A percentile compares a stretch with the other conserved stretches of the same genome.
These are phyloP conservation scores for Todus mexicanus DNA, from an alignment of 2,797 vertebrate species.

Conservation along the genomic window DNA sequence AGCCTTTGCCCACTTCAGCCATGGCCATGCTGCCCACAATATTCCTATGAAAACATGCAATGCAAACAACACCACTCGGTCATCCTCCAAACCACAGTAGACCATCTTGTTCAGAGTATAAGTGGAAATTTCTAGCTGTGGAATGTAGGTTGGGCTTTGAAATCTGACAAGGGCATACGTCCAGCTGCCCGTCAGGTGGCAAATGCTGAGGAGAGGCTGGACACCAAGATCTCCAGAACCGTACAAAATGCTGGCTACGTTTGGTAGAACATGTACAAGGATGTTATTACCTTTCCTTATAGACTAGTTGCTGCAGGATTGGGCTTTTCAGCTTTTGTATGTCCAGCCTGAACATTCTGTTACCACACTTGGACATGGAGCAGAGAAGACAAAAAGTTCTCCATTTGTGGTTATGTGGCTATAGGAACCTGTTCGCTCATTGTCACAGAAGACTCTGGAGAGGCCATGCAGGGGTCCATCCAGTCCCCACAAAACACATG, in stretches of 20 bases:
- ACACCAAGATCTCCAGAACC: not conserved
- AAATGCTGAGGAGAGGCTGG: not conserved
- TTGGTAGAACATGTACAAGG: not conserved
- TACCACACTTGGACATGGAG: fast-evolving
- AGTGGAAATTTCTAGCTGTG: not conserved
- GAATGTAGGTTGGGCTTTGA: not conserved
- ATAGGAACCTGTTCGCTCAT: not conserved
- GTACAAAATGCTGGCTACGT: not conserved
- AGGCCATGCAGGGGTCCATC: not conserved
- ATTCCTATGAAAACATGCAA: not conserved
- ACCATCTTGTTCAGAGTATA: not conserved
- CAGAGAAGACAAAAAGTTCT: not conserved
- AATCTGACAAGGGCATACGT: not conserved
- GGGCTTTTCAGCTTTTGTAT: not conserved
- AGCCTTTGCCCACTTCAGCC: not conserved
- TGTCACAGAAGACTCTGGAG: not conserved
- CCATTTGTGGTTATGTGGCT: not conserved
- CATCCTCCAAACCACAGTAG: not conserved
- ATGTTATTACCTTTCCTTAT: not conserved
- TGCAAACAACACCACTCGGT: not conserved
- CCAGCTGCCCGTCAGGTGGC: not conserved
- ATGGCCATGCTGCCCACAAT: not conserved
- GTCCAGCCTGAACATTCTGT: not conserved
- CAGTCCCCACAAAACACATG: not conserved
- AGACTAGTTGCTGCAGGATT: not conserved